Percentiles rank a stretch among this genome's conserved stretches.
These are phyloP conservation scores for Tetrao urogallus DNA, from an alignment of 2,113 vertebrate species.

Conservation along the genomic window DNA sequence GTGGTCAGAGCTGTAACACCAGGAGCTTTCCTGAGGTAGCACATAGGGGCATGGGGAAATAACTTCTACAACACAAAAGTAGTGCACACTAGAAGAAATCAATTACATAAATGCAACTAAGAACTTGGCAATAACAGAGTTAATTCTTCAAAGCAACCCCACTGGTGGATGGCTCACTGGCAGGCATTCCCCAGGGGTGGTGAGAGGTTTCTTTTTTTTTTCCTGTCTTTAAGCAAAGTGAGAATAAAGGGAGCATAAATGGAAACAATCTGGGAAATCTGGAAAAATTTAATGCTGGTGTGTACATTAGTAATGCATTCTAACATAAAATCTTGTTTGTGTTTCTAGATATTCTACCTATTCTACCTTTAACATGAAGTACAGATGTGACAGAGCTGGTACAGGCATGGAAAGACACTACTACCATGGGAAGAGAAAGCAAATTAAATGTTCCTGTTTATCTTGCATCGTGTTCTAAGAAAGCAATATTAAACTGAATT, in stretches of 20 bases:
- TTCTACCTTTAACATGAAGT: not conserved
- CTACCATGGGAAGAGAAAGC: not conserved
- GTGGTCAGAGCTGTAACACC: not conserved
- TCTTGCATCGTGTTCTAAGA: not conserved
- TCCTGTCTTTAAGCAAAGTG: not conserved
- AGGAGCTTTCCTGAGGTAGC: not conserved
- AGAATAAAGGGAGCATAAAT: not conserved
- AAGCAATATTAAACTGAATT: not conserved
- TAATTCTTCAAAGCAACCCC: not conserved
- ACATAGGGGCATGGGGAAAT: not conserved
- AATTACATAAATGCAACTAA: not conserved
- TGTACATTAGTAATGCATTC: not conserved
- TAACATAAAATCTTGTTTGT: not conserved
- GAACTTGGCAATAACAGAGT: not conserved
- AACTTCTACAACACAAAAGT: not conserved
- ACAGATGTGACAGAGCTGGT: not conserved
- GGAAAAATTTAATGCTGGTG: not conserved
- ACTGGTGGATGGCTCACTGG: fast-evolving
- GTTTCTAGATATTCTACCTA: not conserved
- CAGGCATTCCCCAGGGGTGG: not conserved
- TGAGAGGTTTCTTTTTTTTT: not conserved
- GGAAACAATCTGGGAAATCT: not conserved
- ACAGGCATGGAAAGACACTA: not conserved
- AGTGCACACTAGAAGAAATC: not conserved
- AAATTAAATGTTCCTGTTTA: not conserved